phyloP scores from a whole-genome alignment of 2,113 vertebrate species.

The Castor canadensis region DNA sequence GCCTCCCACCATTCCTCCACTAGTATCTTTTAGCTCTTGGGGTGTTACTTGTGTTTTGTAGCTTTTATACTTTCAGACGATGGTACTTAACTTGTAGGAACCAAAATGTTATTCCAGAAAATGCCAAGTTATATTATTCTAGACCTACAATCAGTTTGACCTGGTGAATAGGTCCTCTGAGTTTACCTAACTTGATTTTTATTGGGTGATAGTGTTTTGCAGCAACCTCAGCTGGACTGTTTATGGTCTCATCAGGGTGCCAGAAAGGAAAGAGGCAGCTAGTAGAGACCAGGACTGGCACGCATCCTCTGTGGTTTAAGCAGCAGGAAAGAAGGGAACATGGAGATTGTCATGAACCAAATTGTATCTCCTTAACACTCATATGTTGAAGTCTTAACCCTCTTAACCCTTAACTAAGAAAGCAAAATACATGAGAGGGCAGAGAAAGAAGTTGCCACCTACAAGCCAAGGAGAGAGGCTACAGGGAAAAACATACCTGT shows the following conservation, averaged over 20 bases:
- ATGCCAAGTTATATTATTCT: neutral
- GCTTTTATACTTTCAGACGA: neutral
- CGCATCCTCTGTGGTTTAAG: neutral
- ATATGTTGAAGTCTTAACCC: neutral
- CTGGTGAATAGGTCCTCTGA: neutral
- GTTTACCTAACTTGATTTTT: neutral
- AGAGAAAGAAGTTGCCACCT: neutral
- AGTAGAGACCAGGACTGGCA: neutral
- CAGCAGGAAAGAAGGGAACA: neutral
- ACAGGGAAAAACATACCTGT: neutral
- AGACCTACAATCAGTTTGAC: neutral
- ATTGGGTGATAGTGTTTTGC: neutral
- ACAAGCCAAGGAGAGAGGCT: neutral
- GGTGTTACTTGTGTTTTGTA: neutral
- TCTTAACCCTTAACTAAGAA: too few species aligned
- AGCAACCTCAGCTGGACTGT: neutral
- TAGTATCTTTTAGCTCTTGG: neutral
- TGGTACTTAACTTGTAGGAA: neutral
- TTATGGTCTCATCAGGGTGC: neutral
- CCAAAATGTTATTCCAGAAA: neutral
- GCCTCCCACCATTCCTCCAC: neutral
- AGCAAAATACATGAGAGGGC: accelerated
- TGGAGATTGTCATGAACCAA: neutral
- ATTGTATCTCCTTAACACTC: neutral
- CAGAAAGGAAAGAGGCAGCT: neutral